phyloP scores from a whole-genome alignment of 2,888 invertebrate species.

The Agriopis aurantiaria region DNA sequence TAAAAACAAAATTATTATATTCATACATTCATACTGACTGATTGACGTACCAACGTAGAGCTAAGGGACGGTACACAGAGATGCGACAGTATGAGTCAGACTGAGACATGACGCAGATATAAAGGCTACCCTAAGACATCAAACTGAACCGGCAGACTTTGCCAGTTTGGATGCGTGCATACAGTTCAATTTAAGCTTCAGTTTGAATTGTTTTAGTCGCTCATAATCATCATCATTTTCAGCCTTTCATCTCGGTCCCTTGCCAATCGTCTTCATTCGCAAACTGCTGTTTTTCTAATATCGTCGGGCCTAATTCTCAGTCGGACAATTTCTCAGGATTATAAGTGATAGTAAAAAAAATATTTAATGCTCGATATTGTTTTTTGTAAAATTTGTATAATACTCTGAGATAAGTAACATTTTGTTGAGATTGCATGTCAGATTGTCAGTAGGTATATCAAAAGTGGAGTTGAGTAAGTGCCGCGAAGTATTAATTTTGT shows the following conservation, averaged over 20 bases:
- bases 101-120: neutral
- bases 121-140: neutral
- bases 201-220: too few relatives aligned
- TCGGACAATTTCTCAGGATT: too few relatives aligned
- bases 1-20: neutral
- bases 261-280: too few relatives aligned
- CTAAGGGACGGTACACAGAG: neutral
- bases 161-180: neutral
- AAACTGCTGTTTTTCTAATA: too few relatives aligned
- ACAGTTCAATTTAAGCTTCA: too few relatives aligned
- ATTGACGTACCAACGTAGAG: neutral
- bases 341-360: too few relatives aligned
- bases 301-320: too few relatives aligned
- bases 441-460: neutral
- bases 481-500: conserved; percentile 15
- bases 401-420: neutral
- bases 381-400: too few relatives aligned
- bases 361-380: too few relatives aligned
- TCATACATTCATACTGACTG: neutral
- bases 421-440: neutral
- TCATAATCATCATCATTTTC: too few relatives aligned
- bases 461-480: neutral
- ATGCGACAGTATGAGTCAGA: neutral
- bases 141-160: neutral
- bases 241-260: too few relatives aligned